These are phyloP conservation scores for Channallabes apus DNA, from an alignment of 2,797 vertebrate genomes.

Conservation along the genomic window DNA sequence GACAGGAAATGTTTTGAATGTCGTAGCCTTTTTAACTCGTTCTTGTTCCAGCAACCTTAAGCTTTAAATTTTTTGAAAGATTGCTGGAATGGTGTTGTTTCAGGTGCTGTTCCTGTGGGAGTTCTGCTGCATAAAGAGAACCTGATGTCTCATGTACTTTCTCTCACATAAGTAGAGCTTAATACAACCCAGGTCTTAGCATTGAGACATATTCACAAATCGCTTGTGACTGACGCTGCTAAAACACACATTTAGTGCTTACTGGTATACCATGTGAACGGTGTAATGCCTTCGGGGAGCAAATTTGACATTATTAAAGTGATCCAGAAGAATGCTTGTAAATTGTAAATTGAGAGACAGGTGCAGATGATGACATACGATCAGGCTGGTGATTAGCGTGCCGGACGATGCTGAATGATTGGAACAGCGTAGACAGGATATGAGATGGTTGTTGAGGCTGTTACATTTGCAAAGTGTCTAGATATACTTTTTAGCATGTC, in stretches of 20 bases:
- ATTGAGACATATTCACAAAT: conserved; percentile 42
- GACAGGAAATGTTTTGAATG: conserved; percentile 59
- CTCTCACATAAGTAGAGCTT: conserved; percentile 45
- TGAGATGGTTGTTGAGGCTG: no score
- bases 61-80: conserved; percentile 3
- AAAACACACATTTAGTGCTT: not conserved
- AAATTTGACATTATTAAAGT: not conserved
- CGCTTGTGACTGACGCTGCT: not conserved
- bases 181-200: conserved; percentile 47
- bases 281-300: not conserved
- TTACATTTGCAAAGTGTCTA: no score
- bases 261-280: not conserved
- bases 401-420: no score
- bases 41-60: conserved; percentile 30
- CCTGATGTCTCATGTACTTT: conserved; percentile 56
- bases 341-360: not conserved
- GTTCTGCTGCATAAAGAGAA: conserved; percentile 53
- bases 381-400: no score
- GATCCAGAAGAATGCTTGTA: not conserved
- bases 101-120: conserved; percentile 68
- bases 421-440: no score
- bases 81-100: conserved; percentile 67
- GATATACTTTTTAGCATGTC: no score
- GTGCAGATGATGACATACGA: no score
- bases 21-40: not conserved